A percentile compares a stretch with the other conserved stretches of the same genome.
Evolutionary conservation across 2,797 vertebrate genomes (phyloP).

Genomic region (Rhabdomys pumilio): DNA sequence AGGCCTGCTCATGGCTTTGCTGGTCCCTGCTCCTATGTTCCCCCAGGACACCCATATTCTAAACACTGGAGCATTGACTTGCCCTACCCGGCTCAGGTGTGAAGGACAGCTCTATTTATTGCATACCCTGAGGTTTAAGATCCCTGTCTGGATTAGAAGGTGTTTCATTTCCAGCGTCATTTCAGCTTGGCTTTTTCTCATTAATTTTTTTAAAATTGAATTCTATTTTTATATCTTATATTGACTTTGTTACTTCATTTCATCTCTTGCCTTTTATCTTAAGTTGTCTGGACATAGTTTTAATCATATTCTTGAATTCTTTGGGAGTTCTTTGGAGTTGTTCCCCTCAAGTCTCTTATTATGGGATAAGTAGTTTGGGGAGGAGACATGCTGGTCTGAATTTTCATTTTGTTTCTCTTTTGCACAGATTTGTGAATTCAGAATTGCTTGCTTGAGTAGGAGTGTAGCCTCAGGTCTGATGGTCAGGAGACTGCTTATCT

Average conservation of each 20-base stretch:
- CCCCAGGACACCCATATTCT: neutral
- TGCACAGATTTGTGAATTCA: neutral
- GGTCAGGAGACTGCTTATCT: neutral
- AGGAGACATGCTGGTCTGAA: neutral
- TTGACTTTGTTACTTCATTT: neutral
- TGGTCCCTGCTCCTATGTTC: neutral
- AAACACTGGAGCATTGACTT: neutral
- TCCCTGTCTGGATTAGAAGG: neutral
- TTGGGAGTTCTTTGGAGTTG: neutral
- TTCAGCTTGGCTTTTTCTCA: neutral
- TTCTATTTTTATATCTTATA: neutral
- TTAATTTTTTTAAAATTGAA: neutral
- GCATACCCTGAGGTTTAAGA: constrained; percentile 28
- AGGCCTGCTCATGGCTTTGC: constrained; percentile 27
- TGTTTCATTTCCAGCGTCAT: neutral
- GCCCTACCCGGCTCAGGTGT: neutral
- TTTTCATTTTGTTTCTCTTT: neutral
- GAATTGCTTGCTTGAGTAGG: neutral
- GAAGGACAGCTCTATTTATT: constrained; percentile 58
- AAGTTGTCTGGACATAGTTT: neutral
- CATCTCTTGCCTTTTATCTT: neutral
- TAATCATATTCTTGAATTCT: neutral
- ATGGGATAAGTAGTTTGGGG: neutral
- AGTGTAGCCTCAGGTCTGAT: neutral
- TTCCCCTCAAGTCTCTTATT: neutral